Conservation (phyloP, 2,888 invertebrate genomes). For the Cerceris ruficornis region DNA sequence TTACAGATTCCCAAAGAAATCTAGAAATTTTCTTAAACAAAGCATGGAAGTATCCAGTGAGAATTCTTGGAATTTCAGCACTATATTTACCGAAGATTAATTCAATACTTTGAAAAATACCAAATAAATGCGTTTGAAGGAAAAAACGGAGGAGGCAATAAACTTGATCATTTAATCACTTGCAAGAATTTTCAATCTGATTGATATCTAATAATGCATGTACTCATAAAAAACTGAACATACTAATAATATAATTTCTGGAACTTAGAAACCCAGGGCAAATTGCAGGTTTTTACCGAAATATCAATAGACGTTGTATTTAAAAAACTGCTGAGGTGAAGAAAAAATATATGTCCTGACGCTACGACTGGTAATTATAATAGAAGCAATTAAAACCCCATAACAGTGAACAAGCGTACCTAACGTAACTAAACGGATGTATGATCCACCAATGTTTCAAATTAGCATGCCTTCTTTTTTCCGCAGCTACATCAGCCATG, state of each 20-base stretch:
- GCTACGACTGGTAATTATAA: background rate
- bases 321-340: too few species aligned
- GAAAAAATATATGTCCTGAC: too few species aligned
- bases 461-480: slow-evolving; percentile 67
- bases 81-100: too few species aligned
- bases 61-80: background rate
- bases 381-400: background rate
- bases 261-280: too few species aligned
- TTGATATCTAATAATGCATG: too few species aligned
- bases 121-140: background rate
- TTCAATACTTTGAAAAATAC: background rate
- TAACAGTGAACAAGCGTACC: slow-evolving; percentile 37
- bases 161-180: too few species aligned
- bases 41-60: slow-evolving; percentile 4
- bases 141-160: too few species aligned
- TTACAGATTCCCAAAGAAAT: slow-evolving; percentile 74
- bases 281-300: too few species aligned
- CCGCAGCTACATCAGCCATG: slow-evolving; percentile 66
- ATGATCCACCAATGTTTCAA: slow-evolving; percentile 72
- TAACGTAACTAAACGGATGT: slow-evolving; percentile 75
- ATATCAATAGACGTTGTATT: too few species aligned
- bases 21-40: slow-evolving; percentile 55
- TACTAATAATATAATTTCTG: too few species aligned
- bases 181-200: too few species aligned
- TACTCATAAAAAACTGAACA: too few species aligned